A percentile compares a stretch with the other conserved stretches of the same genome.
These are phyloP conservation scores for Limnephilus marmoratus DNA, from an alignment of 2,888 invertebrate species.

Conservation along the genomic window DNA sequence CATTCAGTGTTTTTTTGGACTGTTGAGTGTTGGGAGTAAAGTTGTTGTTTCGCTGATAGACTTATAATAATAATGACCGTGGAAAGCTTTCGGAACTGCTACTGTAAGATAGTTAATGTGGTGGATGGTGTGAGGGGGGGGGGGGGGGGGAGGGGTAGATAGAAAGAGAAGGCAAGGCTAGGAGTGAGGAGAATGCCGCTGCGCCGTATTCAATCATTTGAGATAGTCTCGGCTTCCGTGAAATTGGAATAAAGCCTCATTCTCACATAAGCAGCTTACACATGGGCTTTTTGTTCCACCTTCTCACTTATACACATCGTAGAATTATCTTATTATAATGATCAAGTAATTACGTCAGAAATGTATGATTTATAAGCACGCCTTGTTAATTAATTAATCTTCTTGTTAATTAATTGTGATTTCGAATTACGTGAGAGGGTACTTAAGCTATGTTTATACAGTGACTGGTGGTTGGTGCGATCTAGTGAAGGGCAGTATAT, in stretches of 20 bases:
- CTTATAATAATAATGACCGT: not conserved
- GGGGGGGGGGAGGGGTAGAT: too few relatives aligned
- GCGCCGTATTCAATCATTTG: conserved; percentile 7
- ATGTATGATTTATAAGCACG: not conserved
- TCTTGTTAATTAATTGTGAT: conserved; percentile 8
- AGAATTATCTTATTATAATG: not conserved
- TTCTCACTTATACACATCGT: not conserved
- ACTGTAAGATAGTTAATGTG: not conserved
- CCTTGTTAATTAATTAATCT: conserved; percentile 1
- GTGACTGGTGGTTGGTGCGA: not conserved
- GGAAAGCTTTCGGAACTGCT: not conserved
- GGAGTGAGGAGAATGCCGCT: not conserved
- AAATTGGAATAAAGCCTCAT: conserved; percentile 18
- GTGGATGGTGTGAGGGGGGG: too few relatives aligned
- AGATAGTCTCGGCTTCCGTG: conserved; percentile 12
- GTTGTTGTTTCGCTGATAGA: not conserved
- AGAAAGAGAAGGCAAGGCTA: not conserved
- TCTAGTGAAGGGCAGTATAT: not conserved
- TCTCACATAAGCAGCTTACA: conserved; percentile 7
- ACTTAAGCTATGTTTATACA: not conserved
- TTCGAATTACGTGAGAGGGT: not conserved
- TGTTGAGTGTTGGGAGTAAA: too few relatives aligned
- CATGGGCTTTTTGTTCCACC: conserved; percentile 5
- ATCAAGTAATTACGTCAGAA: conserved; percentile 8
- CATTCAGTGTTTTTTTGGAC: too few relatives aligned